Evolutionary conservation across 2,888 invertebrate genomes (phyloP).

Genomic region (Lycia hirtaria): DNA sequence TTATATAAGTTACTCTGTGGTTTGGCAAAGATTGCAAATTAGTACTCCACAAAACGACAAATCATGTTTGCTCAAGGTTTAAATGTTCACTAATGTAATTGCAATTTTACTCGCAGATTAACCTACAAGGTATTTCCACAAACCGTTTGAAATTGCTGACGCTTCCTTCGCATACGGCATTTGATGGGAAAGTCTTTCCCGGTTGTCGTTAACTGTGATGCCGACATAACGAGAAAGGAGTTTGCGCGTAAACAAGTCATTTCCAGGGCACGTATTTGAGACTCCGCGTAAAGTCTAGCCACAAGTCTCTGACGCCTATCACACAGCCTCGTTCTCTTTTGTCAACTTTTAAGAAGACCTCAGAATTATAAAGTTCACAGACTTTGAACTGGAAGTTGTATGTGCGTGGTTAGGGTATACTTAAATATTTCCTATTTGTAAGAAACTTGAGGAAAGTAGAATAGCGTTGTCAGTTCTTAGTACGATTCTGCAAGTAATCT

Average conservation of each 20-base stretch:
- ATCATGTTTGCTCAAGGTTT: not conserved
- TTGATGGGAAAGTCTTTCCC: too few species aligned
- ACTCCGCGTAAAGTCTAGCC: constrained; percentile 23
- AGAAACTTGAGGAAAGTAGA: constrained; percentile 3
- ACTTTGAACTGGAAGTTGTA: not conserved
- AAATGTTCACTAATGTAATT: not conserved
- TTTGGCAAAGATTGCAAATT: not conserved
- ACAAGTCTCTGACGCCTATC: constrained; percentile 22
- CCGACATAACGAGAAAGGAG: constrained; percentile 19
- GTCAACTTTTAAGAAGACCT: constrained; percentile 19
- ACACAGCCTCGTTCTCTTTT: constrained; percentile 10
- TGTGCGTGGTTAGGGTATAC: constrained; percentile 5
- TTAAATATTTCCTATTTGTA: constrained; percentile 5
- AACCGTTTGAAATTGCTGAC: not conserved
- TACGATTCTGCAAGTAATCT: not conserved
- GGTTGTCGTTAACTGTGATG: constrained; percentile 16
- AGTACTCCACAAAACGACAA: not conserved
- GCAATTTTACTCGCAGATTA: not conserved
- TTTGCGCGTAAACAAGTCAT: constrained; percentile 43
- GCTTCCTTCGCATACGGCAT: not conserved
- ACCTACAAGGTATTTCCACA: not conserved
- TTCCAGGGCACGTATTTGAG: constrained; percentile 32
- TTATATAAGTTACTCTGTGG: too few species aligned
- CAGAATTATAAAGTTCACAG: constrained; percentile 5
- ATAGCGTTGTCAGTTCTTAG: not conserved